phyloP scores from a whole-genome alignment of 2,797 vertebrate species.

The Coreius guichenoti region DNA sequence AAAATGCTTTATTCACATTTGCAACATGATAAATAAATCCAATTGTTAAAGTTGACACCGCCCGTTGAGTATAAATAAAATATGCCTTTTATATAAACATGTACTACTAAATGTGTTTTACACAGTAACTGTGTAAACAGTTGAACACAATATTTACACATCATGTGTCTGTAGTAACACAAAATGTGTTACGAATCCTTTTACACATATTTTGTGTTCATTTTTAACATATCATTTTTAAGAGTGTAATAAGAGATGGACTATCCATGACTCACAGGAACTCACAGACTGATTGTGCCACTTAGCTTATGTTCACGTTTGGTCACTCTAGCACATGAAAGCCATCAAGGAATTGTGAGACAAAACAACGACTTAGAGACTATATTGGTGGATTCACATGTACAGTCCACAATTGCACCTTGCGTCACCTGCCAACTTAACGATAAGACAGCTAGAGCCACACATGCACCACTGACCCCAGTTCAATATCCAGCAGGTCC shows the following conservation, averaged over 20 bases:
- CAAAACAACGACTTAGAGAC: not conserved
- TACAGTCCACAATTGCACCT: not conserved
- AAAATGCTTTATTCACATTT: too few relatives aligned
- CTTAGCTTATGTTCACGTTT: not conserved
- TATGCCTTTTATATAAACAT: too few relatives aligned
- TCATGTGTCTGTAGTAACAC: not conserved
- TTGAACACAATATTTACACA: not conserved
- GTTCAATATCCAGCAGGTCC: not conserved
- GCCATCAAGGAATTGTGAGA: not conserved
- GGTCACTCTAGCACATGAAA: not conserved
- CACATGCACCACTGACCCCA: not conserved
- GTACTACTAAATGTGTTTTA: too few relatives aligned
- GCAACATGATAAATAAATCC: not conserved
- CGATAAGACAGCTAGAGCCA: not conserved
- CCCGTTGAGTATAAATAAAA: too few relatives aligned
- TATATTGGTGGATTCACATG: not conserved
- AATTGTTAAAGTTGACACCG: too few relatives aligned
- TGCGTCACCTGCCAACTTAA: not conserved
- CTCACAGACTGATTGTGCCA: not conserved
- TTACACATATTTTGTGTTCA: not conserved
- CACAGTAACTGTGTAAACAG: too few relatives aligned
- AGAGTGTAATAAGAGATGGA: not conserved
- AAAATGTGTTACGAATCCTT: not conserved
- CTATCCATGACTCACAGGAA: not conserved
- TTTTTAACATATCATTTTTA: not conserved